A percentile compares a stretch with the other conserved stretches of the same genome.
Conservation (phyloP, 2,888 invertebrate genomes). For the Pristionchus exspectatus region DNA sequence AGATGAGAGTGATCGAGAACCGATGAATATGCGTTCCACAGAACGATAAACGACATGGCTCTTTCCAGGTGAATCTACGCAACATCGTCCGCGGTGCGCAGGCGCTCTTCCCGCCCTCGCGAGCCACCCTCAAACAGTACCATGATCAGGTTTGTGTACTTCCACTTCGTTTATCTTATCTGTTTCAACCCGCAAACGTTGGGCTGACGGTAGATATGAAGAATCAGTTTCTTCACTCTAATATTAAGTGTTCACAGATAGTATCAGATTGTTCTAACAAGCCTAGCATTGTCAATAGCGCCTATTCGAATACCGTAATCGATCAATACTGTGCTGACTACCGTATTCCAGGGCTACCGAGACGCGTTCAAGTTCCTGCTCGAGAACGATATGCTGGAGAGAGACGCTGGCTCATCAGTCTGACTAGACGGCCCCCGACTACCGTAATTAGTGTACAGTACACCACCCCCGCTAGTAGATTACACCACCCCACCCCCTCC, state of each 20-base stretch:
- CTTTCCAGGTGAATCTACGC: slow-evolving; percentile 78
- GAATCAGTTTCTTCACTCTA: not conserved
- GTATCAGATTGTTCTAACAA: not conserved
- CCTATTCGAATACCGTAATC: not conserved
- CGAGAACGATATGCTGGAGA: slow-evolving; percentile 64
- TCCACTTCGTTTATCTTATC: too few species aligned
- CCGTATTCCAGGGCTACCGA: slow-evolving; percentile 71
- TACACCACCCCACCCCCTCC: not conserved
- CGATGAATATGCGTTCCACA: too few species aligned
- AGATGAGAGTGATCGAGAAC: too few species aligned
- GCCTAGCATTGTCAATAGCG: too few species aligned
- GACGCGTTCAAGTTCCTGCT: slow-evolving; percentile 79
- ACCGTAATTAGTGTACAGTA: slow-evolving; percentile 11
- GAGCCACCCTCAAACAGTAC: slow-evolving; percentile 76
- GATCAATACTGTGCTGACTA: not conserved
- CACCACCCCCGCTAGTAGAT: not conserved
- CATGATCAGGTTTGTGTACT: slow-evolving; percentile 62
- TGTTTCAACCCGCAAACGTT: not conserved
- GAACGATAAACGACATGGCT: too few species aligned
- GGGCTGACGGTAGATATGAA: not conserved
- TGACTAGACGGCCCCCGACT: slow-evolving; percentile 28
- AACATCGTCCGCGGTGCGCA: slow-evolving; percentile 78
- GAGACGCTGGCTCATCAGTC: slow-evolving; percentile 56
- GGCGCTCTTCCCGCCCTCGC: slow-evolving; percentile 79
- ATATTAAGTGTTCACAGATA: not conserved